A percentile compares a stretch with the other conserved stretches of the same genome.
These are phyloP conservation scores for Coreius guichenoti DNA, from an alignment of 2,797 vertebrate genomes.

Conservation along the genomic window DNA sequence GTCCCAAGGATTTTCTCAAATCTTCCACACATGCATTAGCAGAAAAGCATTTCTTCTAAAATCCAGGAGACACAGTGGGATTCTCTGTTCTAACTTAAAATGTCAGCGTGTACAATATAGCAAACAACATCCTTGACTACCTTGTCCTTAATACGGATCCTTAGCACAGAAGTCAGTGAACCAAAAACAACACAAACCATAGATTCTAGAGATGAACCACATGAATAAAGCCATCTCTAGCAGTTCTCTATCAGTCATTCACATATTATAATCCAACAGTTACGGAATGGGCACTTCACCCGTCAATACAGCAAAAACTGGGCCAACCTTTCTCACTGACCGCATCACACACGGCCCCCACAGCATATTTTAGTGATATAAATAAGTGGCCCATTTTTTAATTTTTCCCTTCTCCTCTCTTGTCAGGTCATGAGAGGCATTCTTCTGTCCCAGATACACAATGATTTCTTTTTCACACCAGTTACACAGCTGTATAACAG, in stretches of 20 bases:
- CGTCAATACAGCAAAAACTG: constrained; percentile 28
- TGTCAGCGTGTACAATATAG: background rate
- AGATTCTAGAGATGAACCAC: background rate
- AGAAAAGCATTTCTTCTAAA: constrained; percentile 10
- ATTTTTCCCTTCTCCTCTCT: constrained; percentile 35
- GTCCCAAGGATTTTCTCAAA: constrained; percentile 12
- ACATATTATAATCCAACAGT: background rate
- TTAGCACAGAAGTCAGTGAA: background rate
- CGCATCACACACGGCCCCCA: constrained; percentile 54
- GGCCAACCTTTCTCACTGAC: constrained; percentile 51
- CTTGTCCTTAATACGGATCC: background rate
- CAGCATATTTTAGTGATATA: constrained; percentile 67
- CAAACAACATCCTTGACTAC: constrained; percentile 5
- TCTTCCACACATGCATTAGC: background rate
- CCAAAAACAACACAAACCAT: background rate
- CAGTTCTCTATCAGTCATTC: background rate
- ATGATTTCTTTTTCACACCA: constrained; percentile 54
- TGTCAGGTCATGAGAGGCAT: constrained; percentile 63
- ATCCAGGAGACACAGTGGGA: constrained; percentile 10
- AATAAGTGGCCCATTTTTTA: constrained; percentile 75
- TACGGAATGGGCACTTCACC: background rate
- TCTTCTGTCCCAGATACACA: constrained; percentile 72
- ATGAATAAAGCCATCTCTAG: constrained; percentile 1
- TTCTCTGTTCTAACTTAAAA: constrained; percentile 12
- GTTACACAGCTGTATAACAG: constrained; percentile 59